phyloP scores from a whole-genome alignment of 2,888 invertebrate genomes.

The Elegia similella region DNA sequence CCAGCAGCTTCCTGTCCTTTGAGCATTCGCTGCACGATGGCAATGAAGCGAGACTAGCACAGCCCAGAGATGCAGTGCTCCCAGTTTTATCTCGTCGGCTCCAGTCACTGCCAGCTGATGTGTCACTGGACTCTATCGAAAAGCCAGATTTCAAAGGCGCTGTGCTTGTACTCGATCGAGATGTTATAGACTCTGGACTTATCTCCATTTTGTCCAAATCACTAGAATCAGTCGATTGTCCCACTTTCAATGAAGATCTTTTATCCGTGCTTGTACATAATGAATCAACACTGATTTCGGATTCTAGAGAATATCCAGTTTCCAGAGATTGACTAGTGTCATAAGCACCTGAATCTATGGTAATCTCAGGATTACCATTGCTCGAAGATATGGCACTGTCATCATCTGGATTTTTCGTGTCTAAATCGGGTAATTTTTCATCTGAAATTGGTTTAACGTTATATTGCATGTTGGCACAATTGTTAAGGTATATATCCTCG shows the following conservation, averaged over 20 bases:
- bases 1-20: constrained; percentile 75
- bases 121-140: constrained; percentile 84
- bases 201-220: constrained; percentile 83
- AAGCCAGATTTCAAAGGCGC: constrained; percentile 79
- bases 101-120: constrained; percentile 83
- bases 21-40: constrained; percentile 85
- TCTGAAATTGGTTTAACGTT: constrained; percentile 55
- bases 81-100: constrained; percentile 82
- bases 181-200: constrained; percentile 76
- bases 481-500: constrained; percentile 68
- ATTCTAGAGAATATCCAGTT: constrained; percentile 77
- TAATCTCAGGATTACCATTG: constrained; percentile 77
- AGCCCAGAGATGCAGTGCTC: constrained; percentile 83
- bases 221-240: constrained; percentile 85
- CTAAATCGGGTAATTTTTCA: constrained; percentile 63
- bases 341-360: constrained; percentile 72
- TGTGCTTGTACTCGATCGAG: constrained; percentile 75
- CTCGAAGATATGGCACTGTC: constrained; percentile 73
- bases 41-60: constrained; percentile 84
- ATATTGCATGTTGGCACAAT: constrained; percentile 73
- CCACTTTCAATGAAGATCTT: constrained; percentile 82
- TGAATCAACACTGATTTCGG: constrained; percentile 82
- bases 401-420: constrained; percentile 73
- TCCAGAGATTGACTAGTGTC: constrained; percentile 76
- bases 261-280: constrained; percentile 80